Evolutionary conservation across 2,888 invertebrate species (phyloP).

Genomic region (Machimus atricapillus): DNA sequence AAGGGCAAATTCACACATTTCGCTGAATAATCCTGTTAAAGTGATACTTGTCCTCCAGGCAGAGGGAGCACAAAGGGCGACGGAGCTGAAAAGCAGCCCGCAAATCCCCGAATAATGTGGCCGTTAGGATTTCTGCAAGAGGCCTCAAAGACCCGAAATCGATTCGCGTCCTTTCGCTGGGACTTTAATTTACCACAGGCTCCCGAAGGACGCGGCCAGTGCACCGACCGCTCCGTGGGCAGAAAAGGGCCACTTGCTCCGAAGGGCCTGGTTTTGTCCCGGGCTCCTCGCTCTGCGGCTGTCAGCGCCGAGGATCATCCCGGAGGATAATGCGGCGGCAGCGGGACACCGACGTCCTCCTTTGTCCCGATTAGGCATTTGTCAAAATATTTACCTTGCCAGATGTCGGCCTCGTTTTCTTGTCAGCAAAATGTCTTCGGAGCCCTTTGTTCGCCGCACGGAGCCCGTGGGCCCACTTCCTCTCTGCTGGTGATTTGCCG

Average conservation of each 20-base stretch:
- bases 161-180: not conserved
- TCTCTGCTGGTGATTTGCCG: not conserved
- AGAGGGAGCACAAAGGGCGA: not conserved
- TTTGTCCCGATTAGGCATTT: constrained; percentile 51
- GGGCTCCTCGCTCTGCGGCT: not conserved
- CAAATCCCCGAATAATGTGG: not conserved
- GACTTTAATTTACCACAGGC: not conserved
- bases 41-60: constrained; percentile 35
- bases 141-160: not conserved
- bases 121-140: constrained; percentile 12
- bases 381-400: constrained; percentile 52
- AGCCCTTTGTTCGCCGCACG: not conserved
- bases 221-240: not conserved
- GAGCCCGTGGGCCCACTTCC: not conserved
- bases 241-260: not conserved
- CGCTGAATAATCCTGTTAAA: constrained; percentile 44
- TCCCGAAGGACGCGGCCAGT: not conserved
- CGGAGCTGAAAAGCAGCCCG: not conserved
- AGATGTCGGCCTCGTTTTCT: constrained; percentile 49
- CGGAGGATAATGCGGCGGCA: constrained; percentile 38
- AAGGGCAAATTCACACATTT: constrained; percentile 23
- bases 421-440: constrained; percentile 22
- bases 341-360: constrained; percentile 48
- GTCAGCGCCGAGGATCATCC: constrained; percentile 18
- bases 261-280: constrained; percentile 2